Conservation (phyloP, 2,888 invertebrate species). For the Crioceris asparagi region DNA sequence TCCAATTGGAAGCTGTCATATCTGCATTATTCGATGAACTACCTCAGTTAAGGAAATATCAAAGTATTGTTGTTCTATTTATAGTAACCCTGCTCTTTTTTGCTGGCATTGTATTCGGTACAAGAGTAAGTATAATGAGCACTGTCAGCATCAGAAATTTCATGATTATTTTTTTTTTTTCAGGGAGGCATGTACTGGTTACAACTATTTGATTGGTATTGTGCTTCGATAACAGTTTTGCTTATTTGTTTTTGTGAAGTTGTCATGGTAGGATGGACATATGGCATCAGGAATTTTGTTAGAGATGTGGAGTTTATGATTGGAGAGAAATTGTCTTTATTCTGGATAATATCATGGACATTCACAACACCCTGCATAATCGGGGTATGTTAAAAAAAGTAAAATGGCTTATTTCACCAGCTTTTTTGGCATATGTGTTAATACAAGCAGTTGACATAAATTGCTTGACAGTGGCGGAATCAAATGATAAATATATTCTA, state of each 20-base stretch:
- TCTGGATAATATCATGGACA: slow-evolving; percentile 66
- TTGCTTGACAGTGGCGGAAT: no score
- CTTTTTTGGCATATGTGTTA: no score
- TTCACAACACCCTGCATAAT: slow-evolving; percentile 59
- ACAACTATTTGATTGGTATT: slow-evolving; percentile 75
- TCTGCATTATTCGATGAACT: slow-evolving; percentile 65
- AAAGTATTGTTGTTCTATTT: slow-evolving; percentile 48
- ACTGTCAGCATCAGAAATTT: not conserved
- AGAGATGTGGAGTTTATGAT: slow-evolving; percentile 67
- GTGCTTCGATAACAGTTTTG: slow-evolving; percentile 72
- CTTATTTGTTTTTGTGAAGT: slow-evolving; percentile 70
- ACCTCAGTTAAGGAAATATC: slow-evolving; percentile 46
- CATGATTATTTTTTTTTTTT: not conserved
- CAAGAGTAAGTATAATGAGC: slow-evolving; percentile 48
- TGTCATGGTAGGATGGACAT: slow-evolving; percentile 70
- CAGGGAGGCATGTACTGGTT: slow-evolving; percentile 81
- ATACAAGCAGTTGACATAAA: no score
- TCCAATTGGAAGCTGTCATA: slow-evolving; percentile 69
- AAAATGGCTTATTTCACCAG: no score
- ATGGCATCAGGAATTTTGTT: slow-evolving; percentile 55
- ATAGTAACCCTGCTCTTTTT: slow-evolving; percentile 53
- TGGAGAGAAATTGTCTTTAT: slow-evolving; percentile 44
- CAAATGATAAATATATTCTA: no score
- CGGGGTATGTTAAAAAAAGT: slow-evolving; percentile 41
- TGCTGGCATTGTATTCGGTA: slow-evolving; percentile 60